phyloP scores from a whole-genome alignment of 2,888 invertebrate genomes.

The Terebella lapidaria region DNA sequence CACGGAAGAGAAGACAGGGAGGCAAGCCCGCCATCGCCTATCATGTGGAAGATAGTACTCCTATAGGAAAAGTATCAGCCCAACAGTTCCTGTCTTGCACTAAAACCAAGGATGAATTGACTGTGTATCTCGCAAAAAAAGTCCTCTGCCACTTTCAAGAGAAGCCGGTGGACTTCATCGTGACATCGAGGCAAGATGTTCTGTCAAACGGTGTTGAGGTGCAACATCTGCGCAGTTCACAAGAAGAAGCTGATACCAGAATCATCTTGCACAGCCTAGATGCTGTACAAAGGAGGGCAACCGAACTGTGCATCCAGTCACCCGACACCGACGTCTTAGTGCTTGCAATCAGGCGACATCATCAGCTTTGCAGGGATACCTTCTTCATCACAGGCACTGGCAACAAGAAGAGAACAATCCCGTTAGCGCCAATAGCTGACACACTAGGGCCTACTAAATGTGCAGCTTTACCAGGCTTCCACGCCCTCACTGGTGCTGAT shows the following conservation, averaged over 20 bases:
- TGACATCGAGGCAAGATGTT: neutral
- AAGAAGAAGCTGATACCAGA: conserved; percentile 1
- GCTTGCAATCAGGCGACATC: neutral
- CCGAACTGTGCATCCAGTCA: neutral
- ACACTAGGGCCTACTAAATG: neutral
- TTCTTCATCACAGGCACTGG: neutral
- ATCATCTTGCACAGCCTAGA: neutral
- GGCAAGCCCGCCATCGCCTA: neutral
- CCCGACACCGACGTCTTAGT: neutral
- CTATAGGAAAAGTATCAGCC: neutral
- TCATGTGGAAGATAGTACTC: neutral
- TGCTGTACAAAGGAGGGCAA: neutral
- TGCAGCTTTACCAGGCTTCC: neutral
- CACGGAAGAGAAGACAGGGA: neutral
- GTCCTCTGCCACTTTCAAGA: neutral
- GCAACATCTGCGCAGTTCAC: neutral
- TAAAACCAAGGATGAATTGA: neutral
- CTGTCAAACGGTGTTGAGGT: neutral
- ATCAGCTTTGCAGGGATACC: neutral
- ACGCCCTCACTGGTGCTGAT: neutral
- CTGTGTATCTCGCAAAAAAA: neutral
- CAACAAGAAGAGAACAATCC: neutral
- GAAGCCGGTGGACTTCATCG: neutral
- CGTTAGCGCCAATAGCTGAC: neutral
- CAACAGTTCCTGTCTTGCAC: neutral